Evolutionary conservation across 2,797 vertebrate species (phyloP).

Genomic region (Argya squamiceps): DNA sequence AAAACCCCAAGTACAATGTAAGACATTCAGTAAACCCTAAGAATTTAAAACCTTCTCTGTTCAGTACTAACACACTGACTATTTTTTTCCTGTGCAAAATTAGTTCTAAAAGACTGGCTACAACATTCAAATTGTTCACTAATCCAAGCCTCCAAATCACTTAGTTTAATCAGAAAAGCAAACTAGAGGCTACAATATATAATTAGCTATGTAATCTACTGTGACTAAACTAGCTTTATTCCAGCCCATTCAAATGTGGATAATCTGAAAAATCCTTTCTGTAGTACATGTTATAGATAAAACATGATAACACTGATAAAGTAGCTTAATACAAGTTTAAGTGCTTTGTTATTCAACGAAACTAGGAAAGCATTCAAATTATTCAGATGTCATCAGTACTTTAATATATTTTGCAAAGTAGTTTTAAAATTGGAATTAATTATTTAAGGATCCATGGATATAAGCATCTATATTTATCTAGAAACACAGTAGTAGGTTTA

Average conservation of each 20-base stretch:
- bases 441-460: not conserved
- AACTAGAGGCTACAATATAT: not conserved
- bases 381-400: not conserved
- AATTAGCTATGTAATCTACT: conserved; percentile 21
- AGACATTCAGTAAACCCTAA: not conserved
- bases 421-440: not conserved
- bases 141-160: not conserved
- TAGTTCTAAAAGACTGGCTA: not conserved
- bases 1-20: not conserved
- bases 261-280: conserved; percentile 25
- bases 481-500: not conserved
- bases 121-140: not conserved
- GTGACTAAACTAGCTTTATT: conserved; percentile 39
- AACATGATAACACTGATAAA: conserved; percentile 18
- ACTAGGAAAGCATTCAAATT: not conserved
- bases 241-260: conserved; percentile 1
- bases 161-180: conserved; percentile 29
- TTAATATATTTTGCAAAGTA: not conserved
- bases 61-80: not conserved
- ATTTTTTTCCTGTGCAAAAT: not conserved
- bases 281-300: not conserved
- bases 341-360: not conserved
- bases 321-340: not conserved
- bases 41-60: not conserved
- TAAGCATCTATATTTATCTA: not conserved